Evolutionary conservation across 2,888 invertebrate genomes (phyloP), one percentile per base, ranked within the genome.

Genomic region (Eubasilissa splendida): DNA sequence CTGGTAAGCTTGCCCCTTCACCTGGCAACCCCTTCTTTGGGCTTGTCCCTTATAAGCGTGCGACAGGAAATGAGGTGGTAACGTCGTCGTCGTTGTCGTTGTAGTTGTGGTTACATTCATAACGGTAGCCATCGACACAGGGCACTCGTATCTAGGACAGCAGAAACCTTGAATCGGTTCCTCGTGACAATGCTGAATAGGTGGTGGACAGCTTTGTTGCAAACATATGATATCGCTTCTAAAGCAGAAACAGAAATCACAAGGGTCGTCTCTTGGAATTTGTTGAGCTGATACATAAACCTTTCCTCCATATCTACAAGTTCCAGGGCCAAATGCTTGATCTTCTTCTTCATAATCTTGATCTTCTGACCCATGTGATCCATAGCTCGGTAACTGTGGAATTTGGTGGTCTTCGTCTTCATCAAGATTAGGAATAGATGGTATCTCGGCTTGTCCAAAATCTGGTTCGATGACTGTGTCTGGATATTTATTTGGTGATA

Each of bases 171-270:
- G 93, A 85, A 98, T 97, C 22, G 96, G 95, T 88, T 97, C 97
- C 87, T 97, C 96, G 87, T 95, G 96, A 86, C 97, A 98, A 80
- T 96, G 95, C 74, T 95, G 94, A 85, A 97, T 97, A 60, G 97
- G 97, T 74, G 97, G 97, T 76, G 97, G 97, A 89, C 97, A 98
- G 86, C 97, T 97, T 88, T 98, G 97, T 89, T 97, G 97, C 84
- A 97, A 91, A 86, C 97, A 98, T 86, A 98, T 97, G 85, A 98
- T 97, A 87, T 97, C 97, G 87, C 97, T 96, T 88, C 97, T 93
- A 92, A 97, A 98, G 91, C 97, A 98, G 94, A 98, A 97, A 89
- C 97, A 98, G 91, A 97, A 98, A 87, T 97, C 97, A 87, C 97
- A 98, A 42, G 97, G 97, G 90, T 98, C 97, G 85, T 97, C 96